Conservation (phyloP, 2,113 vertebrate species). For the Vulpes ferrilata region DNA sequence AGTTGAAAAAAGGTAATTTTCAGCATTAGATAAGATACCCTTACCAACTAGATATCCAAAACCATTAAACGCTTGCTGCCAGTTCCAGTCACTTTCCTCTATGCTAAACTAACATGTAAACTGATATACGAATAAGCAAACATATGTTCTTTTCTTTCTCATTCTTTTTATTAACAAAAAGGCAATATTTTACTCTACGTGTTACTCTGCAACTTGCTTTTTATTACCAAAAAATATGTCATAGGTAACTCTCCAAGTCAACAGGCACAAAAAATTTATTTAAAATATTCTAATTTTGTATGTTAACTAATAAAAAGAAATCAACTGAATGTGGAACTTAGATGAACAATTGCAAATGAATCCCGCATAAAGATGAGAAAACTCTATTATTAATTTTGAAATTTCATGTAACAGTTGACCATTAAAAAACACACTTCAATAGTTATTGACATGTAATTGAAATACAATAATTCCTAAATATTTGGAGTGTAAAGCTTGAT, state of each 20-base stretch:
- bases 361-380: not conserved
- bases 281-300: not conserved
- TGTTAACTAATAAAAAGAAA: not conserved
- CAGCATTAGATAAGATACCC: not conserved
- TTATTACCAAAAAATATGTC: not conserved
- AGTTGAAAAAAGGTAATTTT: not conserved
- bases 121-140: not conserved
- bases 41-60: not conserved
- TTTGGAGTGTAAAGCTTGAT: not conserved
- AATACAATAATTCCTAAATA: not conserved
- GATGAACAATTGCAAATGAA: not conserved
- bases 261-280: not conserved
- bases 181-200: not conserved
- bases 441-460: not conserved
- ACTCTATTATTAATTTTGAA: not conserved
- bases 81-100: not conserved
- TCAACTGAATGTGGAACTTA: not conserved
- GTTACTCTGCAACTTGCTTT: slow-evolving; percentile 29
- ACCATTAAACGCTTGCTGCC: not conserved
- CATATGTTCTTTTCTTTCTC: not conserved
- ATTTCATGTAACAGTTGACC: not conserved
- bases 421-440: not conserved
- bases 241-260: not conserved
- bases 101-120: not conserved
- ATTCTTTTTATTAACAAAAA: not conserved